These are phyloP conservation scores for Coregonus ussuriensis DNA, from an alignment of 2,797 vertebrate species.

Conservation along the genomic window DNA sequence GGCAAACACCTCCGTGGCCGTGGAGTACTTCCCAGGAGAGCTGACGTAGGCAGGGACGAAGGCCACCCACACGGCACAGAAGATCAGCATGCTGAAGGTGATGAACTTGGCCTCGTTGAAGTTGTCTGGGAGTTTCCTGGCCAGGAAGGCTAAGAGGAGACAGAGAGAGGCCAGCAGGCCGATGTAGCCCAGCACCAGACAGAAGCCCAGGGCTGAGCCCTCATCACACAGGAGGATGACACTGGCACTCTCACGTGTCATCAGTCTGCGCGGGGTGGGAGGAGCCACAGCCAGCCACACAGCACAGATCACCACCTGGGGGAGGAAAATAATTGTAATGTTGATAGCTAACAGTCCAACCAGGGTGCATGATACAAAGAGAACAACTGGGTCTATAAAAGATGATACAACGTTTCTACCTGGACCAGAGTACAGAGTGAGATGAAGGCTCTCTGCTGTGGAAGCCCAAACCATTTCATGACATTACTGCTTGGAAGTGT, in stretches of 20 bases:
- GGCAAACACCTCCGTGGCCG: conserved; percentile 79
- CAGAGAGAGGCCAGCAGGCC: conserved; percentile 59
- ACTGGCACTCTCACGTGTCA: conserved; percentile 67
- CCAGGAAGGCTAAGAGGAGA: conserved; percentile 63
- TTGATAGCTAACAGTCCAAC: background rate
- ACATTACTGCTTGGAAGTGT: conserved; percentile 67
- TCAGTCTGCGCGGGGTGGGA: conserved; percentile 65
- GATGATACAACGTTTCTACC: conserved; percentile 39
- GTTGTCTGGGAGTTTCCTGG: conserved; percentile 66
- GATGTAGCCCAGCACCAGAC: conserved; percentile 66
- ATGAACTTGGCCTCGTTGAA: conserved; percentile 72
- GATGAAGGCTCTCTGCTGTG: conserved; percentile 73
- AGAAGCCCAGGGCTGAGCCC: conserved; percentile 58
- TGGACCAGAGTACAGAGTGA: conserved; percentile 72
- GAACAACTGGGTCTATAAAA: background rate
- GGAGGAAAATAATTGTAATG: background rate
- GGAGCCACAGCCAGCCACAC: conserved; percentile 74
- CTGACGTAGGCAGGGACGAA: conserved; percentile 73
- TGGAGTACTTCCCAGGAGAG: conserved; percentile 71
- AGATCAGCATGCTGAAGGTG: conserved; percentile 74
- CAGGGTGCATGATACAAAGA: background rate
- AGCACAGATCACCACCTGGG: conserved; percentile 72
- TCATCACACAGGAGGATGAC: conserved; percentile 78
- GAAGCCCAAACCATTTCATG: conserved; percentile 74
- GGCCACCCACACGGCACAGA: conserved; percentile 70